Evolutionary conservation across 2,888 invertebrate species (phyloP), one percentile per base, ranked within the genome.

Genomic region (Agonopterix alstromeriana): DNA sequence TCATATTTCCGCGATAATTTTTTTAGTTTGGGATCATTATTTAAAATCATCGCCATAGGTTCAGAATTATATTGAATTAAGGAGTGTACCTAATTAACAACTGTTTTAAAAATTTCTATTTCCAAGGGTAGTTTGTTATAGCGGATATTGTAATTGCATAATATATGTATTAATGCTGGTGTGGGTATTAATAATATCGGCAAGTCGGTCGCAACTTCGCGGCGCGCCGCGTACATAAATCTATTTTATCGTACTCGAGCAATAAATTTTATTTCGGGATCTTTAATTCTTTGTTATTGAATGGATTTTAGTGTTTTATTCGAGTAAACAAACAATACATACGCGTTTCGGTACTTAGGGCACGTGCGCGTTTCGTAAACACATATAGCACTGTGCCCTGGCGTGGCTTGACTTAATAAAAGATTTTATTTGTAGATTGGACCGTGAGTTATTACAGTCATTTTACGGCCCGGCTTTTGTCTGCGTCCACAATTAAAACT

Each of bases 211-310:
- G 65, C 51, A 54, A 55, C 55, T 53, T 43, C 59, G 53, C 58
- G 70, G 59, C 65, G 70, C 74, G 64, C 68, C 73, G 63, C 79
- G 70, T 78, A 82, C 86, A 87, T 88, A 88, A 88, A 88, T 88
- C 87, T 87, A 87, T 87, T 88, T 87, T 86, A 88, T 87, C 85
- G 88, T 84, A 82, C 81, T 73, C 73, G 67, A 75, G 87, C 85
- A 86, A 88, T 88, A 86, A 87, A 87, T 87, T 88, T 86, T 88
- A 88, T 88, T 88, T 88, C 80, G 82, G 87, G 88, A 88, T 86
- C 88, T 87, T 87, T 87, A 88, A 88, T 88, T 88, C 87, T 88
- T 88, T 88, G 87, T 88, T 88, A 87, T 88, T 86, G 87, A 86
- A 86, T 86, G 86, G 86, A 87, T 86, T 87, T 88, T 87, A 88